Base-by-base conservation (phyloP, 23 tunicate genomes). In the Phallusia fumigata region DNA sequence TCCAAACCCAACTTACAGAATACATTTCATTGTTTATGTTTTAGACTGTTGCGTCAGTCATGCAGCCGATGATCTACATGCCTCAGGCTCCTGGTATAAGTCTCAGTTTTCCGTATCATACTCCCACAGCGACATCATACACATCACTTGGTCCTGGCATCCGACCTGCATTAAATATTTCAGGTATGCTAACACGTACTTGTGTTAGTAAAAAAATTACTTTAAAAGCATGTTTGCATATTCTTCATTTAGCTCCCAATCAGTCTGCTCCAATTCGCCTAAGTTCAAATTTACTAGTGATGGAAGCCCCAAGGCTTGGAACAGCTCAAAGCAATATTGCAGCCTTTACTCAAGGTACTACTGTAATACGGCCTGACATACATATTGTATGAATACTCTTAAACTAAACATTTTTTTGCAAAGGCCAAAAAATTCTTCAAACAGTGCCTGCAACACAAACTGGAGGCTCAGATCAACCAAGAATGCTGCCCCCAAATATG, bases 51-150 rank as follows among this genome's bases (percentile, higher is more conserved):
- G 33, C 40, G 3, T 74, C 80, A 5, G 80, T 77, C 80, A 77
- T 77, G 52, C 86, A 36, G 26, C 80, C 88, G 52, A 76, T 77
- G 52, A 28, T 84, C 21, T 84, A 75, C 45, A 45, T 65, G 80
- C 86, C 78, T 26, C 73, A 83, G 24, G 24, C 72, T 35, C 72
- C 82, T 28, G 58, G 58, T 51, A 65, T 81, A 18, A 80, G 33
- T 65, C 24, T 52, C 81, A 82, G 35, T 79, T 30, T 40, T 52
- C 77, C 77, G 0, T 83, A 83, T 49, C 32, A 58, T 28, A 35
- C 80, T 18, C 32, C 74, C 5, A 33, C 78, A 31, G 40, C 36
- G 3, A 22, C 81, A 22, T 31, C 83, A 52, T 52, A 19, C 45
- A 74, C 40, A 5, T 74, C 26, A 21, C 8, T 24, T 6, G 28